Evolutionary conservation across 2,888 invertebrate species (phyloP).

Genomic region (Epirrita christyi): DNA sequence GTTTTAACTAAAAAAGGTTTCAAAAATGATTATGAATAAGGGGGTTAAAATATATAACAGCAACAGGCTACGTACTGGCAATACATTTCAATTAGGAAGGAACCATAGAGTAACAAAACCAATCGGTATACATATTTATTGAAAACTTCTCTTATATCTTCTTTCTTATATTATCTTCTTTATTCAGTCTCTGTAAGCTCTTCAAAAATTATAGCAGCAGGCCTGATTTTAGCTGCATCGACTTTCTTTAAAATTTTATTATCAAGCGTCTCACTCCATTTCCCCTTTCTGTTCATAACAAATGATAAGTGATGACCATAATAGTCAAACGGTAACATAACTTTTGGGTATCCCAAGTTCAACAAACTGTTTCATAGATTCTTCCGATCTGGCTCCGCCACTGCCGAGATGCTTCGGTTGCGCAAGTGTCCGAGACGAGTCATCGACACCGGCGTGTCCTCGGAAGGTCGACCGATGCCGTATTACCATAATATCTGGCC

Average conservation of each 20-base stretch:
- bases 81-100: not conserved
- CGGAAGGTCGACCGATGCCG: slow-evolving; percentile 59
- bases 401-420: slow-evolving; percentile 44
- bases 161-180: too few species aligned
- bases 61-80: not conserved
- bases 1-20: too few species aligned
- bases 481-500: slow-evolving; percentile 47
- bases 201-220: too few species aligned
- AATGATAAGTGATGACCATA: not conserved
- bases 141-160: too few species aligned
- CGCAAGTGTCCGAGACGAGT: slow-evolving; percentile 58
- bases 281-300: not conserved
- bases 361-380: slow-evolving; percentile 23
- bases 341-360: slow-evolving; percentile 25
- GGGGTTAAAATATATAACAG: too few species aligned
- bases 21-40: too few species aligned
- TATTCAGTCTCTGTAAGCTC: too few species aligned
- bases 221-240: too few species aligned
- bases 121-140: too few species aligned
- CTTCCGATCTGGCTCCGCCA: slow-evolving; percentile 9
- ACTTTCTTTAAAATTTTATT: not conserved
- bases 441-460: slow-evolving; percentile 67
- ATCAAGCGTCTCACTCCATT: not conserved
- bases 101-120: not conserved
- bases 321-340: slow-evolving; percentile 7